Evolutionary conservation across 2,113 vertebrate species (phyloP), one percentile per base, ranked within the genome.

Genomic region (Sialia sialis): DNA sequence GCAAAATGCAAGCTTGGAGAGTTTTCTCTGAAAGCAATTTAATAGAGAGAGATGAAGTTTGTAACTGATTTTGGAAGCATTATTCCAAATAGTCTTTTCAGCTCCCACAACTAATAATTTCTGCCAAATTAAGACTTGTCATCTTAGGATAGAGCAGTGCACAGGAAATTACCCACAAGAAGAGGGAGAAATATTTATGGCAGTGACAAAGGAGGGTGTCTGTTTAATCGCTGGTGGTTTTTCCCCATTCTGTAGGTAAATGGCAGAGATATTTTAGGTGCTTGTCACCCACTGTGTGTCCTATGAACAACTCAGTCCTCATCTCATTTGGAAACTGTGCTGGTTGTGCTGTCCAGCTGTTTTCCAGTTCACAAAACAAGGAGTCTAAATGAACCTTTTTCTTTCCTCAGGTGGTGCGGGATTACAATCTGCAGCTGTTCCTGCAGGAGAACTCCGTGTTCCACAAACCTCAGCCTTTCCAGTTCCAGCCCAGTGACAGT

Each of bases 381-480:
- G 3, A 16, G 39, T 44, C 3, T 78, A 13, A 88, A 10, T 4
- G 14, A 44, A 52, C 3, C 27, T 44, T 21, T 23, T 95, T 95
- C 56, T 94, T 70, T 94, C 51, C 96, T 16, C 96, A 99, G 99
- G 99, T 99, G 96, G 98, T 99, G 93, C 98, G 98, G 94, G 99
- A 99, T 94, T 99, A 98, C 98, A 99, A 99, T 90, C 99, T 99
- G 48, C 99, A 99, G 98, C 97, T 99, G 85, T 99, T 99, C 89
- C 77, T 99, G 78, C 99, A 99, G 97, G 99, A 99, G 94, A 99
- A 99, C 92, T 98, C 99, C 0, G 98, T 98, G 69, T 99, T 99
- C 94, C 99, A 99, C 97, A 99, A 99, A 98, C 98, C 98, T 10
- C 98, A 99, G 81, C 98, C 99, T 52, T 99, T 99, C 98, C 99